phyloP scores from a whole-genome alignment of 2,888 invertebrate species.

The Epinotia demarniana region DNA sequence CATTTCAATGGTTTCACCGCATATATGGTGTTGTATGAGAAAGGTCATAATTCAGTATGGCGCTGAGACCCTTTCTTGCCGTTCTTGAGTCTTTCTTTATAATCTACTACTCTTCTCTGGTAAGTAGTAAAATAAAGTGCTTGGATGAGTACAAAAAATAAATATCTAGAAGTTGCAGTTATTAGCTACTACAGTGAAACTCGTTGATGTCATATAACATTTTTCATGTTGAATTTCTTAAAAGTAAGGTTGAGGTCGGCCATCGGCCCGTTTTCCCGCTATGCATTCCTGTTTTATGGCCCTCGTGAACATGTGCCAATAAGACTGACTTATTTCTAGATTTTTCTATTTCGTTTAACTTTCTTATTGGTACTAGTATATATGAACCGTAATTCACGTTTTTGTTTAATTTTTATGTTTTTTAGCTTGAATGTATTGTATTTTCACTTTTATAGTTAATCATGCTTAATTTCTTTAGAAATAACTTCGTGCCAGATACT shows the following conservation, averaged over 20 bases:
- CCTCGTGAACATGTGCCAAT: conserved; percentile 44
- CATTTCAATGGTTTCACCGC: background rate
- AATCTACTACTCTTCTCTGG: background rate
- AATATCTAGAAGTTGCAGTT: conserved; percentile 14
- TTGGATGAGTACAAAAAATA: conserved; percentile 31
- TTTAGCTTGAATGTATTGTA: background rate
- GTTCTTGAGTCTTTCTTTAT: background rate
- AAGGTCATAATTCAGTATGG: background rate
- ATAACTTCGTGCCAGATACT: background rate
- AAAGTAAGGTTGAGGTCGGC: background rate
- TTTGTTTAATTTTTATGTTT: background rate
- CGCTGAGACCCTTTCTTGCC: background rate
- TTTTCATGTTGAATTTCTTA: background rate
- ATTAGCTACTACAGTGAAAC: conserved; percentile 5
- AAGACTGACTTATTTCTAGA: conserved; percentile 42
- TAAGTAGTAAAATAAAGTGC: conserved; percentile 6
- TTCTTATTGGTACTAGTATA: conserved; percentile 43
- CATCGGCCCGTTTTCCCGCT: conserved; percentile 21
- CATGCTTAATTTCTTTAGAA: background rate
- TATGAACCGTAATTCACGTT: background rate
- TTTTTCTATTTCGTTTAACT: conserved; percentile 25
- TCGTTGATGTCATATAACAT: background rate
- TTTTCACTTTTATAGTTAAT: background rate
- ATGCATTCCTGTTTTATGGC: conserved; percentile 45
- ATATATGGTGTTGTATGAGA: background rate